phyloP scores from a whole-genome alignment of 2,797 vertebrate genomes.

The Petrocephalus schoutedeni region DNA sequence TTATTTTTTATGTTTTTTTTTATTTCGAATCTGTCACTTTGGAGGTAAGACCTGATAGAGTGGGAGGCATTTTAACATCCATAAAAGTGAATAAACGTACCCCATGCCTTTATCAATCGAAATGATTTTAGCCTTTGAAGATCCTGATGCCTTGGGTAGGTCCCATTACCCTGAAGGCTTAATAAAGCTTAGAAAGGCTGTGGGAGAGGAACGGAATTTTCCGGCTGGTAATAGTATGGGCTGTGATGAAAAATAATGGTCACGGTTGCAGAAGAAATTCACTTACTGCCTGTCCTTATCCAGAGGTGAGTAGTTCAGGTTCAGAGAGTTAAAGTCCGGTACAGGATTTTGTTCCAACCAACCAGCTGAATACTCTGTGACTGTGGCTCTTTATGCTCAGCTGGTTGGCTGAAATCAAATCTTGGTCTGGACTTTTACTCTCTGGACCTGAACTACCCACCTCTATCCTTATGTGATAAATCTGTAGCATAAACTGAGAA shows the following conservation, averaged over 20 bases:
- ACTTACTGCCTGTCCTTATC: not conserved
- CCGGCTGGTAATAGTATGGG: not conserved
- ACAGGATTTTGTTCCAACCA: no score
- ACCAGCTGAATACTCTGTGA: no score
- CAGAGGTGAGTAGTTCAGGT: not conserved
- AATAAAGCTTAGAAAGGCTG: not conserved
- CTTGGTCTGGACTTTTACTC: no score
- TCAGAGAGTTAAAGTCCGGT: no score
- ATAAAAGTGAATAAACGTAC: not conserved
- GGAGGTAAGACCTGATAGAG: not conserved
- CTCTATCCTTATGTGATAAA: not conserved
- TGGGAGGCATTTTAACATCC: not conserved
- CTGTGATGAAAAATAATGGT: slow-evolving; percentile 12
- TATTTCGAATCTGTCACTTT: not conserved
- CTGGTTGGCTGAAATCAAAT: no score
- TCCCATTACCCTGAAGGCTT: not conserved
- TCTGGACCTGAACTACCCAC: no score
- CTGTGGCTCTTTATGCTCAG: no score
- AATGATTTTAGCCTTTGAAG: not conserved
- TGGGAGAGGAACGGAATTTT: not conserved
- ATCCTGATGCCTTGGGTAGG: not conserved
- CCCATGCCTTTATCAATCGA: not conserved
- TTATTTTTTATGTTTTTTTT: no score
- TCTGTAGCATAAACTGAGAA: not conserved
- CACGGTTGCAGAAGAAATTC: not conserved